Base-by-base conservation (phyloP, 2,797 vertebrate species). In the Natrix natrix region DNA sequence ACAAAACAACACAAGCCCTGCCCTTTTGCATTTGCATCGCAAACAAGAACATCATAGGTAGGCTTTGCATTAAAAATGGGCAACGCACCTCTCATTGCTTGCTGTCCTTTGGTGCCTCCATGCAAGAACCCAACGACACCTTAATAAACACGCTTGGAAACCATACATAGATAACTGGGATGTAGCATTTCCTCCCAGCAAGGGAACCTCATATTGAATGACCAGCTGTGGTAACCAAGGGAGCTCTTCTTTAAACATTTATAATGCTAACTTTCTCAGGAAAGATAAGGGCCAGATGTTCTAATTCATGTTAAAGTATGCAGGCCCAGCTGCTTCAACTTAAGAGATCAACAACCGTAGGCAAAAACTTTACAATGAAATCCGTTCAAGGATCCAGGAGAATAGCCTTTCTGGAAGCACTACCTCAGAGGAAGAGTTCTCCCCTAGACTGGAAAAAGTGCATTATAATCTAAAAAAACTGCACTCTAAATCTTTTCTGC, bases 201-300 rank as follows among this genome's bases (percentile, higher is more conserved):
- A 37, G 66, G 12, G 55, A 26, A 28, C 26, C 14, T n/a, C 43
- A 83, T 88, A 52, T 22, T 32, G 87, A 89, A 89, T 28, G 52
- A 89, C 69, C 66, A 74, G 66, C 89, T 91, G 90, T 63, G 61
- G 32, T 86, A 91, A 91, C 43, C 88, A 48, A 74, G 57, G 89
- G 89, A 83, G 17, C 52, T 86, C 87, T 91, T 86, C 90, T 93
- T 91, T 91, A 93, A 93, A 93, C 87, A 89, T 89, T 89, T 83
- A 91, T 89, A 74, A 89, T 86, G 57, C 69, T 86, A 22, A 74
- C 59, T 93, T 93, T 91, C 93, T 91, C 87, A n/a, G 48, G 87
- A 91, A 87, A 89, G 83, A 55, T 89, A 86, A 86, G 59, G 55
- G 52, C 57, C 93, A 93, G 90, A 93, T 93, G 93, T 91, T 93